Conservation (phyloP, 2,888 invertebrate species). For the Meandrusa payeni region DNA sequence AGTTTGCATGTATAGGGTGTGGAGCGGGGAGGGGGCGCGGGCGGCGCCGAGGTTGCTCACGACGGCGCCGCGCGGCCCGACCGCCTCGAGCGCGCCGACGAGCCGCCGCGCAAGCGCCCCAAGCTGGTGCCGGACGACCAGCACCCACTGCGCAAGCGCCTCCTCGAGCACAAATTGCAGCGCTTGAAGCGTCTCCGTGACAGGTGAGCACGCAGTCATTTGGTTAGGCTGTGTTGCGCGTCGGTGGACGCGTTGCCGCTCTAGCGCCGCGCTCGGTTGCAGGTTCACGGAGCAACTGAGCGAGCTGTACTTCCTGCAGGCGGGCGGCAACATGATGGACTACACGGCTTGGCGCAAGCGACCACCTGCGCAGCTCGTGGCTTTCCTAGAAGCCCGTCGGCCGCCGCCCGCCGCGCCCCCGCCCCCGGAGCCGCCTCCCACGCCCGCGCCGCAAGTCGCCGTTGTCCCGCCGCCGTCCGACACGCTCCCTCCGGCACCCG, state of each 20-base stretch:
- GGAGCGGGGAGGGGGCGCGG: slow-evolving; percentile 45
- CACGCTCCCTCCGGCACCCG: slow-evolving; percentile 48
- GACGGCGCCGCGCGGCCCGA: slow-evolving; percentile 39
- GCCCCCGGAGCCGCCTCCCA: slow-evolving; percentile 83
- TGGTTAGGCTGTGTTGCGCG: slow-evolving; percentile 3
- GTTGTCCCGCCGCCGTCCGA: slow-evolving; percentile 40
- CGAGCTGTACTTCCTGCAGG: slow-evolving; percentile 93
- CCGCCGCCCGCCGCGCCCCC: slow-evolving; percentile 79
- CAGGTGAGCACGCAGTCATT: slow-evolving; percentile 54
- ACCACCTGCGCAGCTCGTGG: slow-evolving; percentile 87
- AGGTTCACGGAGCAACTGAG: slow-evolving; percentile 89
- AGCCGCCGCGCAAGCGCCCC: slow-evolving; percentile 59
- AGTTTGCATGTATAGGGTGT: too few species aligned
- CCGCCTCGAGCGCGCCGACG: slow-evolving; percentile 35
- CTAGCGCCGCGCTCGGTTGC: slow-evolving; percentile 33
- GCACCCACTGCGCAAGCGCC: slow-evolving; percentile 81
- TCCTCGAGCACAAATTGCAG: slow-evolving; percentile 86
- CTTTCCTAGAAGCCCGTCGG: slow-evolving; percentile 87
- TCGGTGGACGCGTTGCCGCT: slow-evolving; percentile 26
- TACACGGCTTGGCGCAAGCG: slow-evolving; percentile 91
- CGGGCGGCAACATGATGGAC: slow-evolving; percentile 94
- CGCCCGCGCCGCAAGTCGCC: slow-evolving; percentile 51
- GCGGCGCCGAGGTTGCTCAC: slow-evolving; percentile 38
- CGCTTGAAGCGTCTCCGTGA: slow-evolving; percentile 86
- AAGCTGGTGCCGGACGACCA: slow-evolving; percentile 44